These are phyloP conservation scores for Philonicus albiceps DNA, from an alignment of 2,888 invertebrate species.

Conservation along the genomic window DNA sequence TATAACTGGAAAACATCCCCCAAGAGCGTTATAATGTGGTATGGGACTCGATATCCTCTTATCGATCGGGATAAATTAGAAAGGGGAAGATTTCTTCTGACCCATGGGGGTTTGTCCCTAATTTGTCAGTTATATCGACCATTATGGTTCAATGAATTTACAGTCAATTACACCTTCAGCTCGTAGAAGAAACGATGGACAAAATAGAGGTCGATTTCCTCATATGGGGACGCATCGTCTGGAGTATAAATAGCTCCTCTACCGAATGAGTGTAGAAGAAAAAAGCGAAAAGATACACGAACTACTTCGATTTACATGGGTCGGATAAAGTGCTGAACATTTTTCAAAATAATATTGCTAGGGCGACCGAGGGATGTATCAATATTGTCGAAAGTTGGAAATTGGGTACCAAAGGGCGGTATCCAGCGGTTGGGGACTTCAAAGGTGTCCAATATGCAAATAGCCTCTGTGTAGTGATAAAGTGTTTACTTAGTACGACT, in stretches of 20 bases:
- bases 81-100: background rate
- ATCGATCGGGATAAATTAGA: background rate
- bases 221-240: background rate
- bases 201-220: constrained; percentile 6
- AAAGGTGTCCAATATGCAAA: background rate
- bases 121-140: constrained; percentile 36
- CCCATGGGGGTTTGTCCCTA: constrained; percentile 18
- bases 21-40: background rate
- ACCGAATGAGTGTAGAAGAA: background rate
- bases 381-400: background rate
- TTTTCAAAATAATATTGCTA: background rate
- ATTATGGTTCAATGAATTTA: constrained; percentile 45
- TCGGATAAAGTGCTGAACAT: background rate
- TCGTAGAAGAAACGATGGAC: constrained; percentile 7
- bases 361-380: background rate
- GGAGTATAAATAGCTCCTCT: background rate
- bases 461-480: background rate
- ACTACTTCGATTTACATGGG: background rate
- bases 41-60: background rate
- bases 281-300: background rate
- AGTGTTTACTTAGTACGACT: background rate
- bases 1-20: background rate
- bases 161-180: constrained; percentile 47
- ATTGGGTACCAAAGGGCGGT: background rate
- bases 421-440: background rate